Evolutionary conservation across 30 jellyfish, hydroid and myxozoan genomes (phyloP).

Genomic region (Calvadosia cruxmelitensis): DNA sequence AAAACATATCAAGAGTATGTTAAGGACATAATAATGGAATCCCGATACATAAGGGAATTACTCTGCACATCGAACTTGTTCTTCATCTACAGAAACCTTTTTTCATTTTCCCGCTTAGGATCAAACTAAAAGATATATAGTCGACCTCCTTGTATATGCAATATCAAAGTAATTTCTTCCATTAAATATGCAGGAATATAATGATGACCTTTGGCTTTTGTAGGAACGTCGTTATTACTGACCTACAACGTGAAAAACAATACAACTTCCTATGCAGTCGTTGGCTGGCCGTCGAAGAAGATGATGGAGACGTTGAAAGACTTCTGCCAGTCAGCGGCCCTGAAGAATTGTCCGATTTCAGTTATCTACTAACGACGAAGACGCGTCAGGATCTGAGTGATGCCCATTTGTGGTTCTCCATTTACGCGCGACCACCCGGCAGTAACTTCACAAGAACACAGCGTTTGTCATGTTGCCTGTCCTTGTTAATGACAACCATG

Average conservation of each 20-base stretch:
- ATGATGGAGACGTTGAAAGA: conserved; percentile 74
- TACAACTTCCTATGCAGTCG: conserved; percentile 69
- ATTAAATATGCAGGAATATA: no score
- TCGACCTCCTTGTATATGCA: no score
- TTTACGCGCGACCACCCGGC: conserved; percentile 95
- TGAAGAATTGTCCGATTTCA: conserved; percentile 86
- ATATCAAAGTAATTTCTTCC: no score
- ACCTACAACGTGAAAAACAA: conserved; percentile 71
- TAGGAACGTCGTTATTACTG: conserved; percentile 76
- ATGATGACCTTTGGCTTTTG: no score
- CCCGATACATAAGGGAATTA: no score
- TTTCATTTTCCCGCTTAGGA: no score
- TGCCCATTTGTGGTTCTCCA: conserved; percentile 86
- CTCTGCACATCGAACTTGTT: no score
- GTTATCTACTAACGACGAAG: conserved; percentile 65
- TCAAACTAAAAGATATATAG: no score
- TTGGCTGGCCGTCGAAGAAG: conserved; percentile 91
- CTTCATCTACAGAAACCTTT: no score
- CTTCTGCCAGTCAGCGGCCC: conserved; percentile 71
- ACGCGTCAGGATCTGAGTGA: conserved; percentile 80
- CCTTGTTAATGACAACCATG: conserved; percentile 80
- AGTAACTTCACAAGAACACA: conserved; percentile 84
- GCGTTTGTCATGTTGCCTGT: conserved; percentile 78
- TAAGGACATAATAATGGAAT: no score
- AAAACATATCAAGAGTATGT: no score